These are phyloP conservation scores for Porites rus DNA, from an alignment of 92 coral and sea anemone genomes.

Conservation along the genomic window DNA sequence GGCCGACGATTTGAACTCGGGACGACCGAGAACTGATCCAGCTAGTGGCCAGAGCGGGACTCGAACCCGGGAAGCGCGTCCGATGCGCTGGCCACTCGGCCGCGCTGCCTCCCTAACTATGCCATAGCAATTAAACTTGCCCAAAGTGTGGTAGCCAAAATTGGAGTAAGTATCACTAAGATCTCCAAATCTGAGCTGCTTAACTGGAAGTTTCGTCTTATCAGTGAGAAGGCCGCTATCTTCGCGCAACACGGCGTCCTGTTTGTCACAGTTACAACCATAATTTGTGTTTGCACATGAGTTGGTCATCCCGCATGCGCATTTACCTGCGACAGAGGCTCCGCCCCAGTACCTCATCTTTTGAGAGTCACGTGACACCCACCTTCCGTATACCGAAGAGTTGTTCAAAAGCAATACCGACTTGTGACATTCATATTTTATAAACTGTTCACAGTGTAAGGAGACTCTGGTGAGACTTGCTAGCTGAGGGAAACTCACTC, in stretches of 20 bases:
- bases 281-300: constrained; percentile 17
- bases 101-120: background rate
- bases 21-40: no score
- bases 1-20: no score
- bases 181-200: constrained; percentile 72
- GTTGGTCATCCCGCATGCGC: constrained; percentile 69
- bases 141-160: constrained; percentile 54
- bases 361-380: constrained; percentile 63
- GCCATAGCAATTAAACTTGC: constrained; percentile 55
- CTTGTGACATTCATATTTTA: constrained; percentile 59
- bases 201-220: constrained; percentile 70
- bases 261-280: constrained; percentile 65
- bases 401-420: background rate
- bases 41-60: no score
- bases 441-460: constrained; percentile 61
- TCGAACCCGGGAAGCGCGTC: no score
- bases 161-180: constrained; percentile 10
- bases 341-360: constrained; percentile 74
- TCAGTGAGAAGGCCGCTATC: constrained; percentile 81
- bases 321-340: constrained; percentile 57
- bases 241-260: constrained; percentile 56
- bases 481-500: constrained; percentile 50
- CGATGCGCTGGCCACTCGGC: no score
- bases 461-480: constrained; percentile 55
- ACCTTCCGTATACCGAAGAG: constrained; percentile 21